These are phyloP conservation scores for Camarhynchus parvulus DNA, from an alignment of 2,113 vertebrate genomes.

Conservation along the genomic window DNA sequence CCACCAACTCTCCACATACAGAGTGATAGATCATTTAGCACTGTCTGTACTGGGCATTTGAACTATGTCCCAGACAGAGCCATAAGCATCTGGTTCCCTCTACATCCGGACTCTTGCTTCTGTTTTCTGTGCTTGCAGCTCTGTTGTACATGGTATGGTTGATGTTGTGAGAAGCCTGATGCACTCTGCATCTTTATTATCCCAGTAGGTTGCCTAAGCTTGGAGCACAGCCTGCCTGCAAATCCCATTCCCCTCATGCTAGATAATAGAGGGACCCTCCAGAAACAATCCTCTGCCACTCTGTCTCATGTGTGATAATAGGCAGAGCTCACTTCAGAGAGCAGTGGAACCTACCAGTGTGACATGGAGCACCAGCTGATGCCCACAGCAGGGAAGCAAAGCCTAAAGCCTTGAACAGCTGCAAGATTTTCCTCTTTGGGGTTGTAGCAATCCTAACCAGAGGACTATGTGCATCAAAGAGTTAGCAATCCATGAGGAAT, in stretches of 20 bases:
- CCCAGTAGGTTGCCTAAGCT: background rate
- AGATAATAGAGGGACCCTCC: background rate
- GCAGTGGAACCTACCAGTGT: background rate
- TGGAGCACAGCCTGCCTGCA: background rate
- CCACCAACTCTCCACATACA: background rate
- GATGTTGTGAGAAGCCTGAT: background rate
- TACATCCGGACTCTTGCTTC: background rate
- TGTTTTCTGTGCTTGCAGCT: background rate
- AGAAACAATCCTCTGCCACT: background rate
- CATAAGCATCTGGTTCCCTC: background rate
- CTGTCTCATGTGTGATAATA: background rate
- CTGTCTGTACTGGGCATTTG: background rate
- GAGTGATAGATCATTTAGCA: background rate
- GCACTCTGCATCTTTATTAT: background rate
- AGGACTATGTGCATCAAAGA: background rate
- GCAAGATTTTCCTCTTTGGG: background rate
- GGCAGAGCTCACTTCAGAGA: background rate
- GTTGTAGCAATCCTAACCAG: background rate
- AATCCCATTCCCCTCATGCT: background rate
- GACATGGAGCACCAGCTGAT: background rate
- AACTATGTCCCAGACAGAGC: background rate
- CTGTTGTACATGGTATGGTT: fast-evolving
- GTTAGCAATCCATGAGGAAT: fast-evolving
- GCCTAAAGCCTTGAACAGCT: background rate
- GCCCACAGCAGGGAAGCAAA: background rate